Evolutionary conservation across 2,888 invertebrate genomes (phyloP), one percentile per base, ranked within the genome.

Genomic region (Xiphydria camelus): DNA sequence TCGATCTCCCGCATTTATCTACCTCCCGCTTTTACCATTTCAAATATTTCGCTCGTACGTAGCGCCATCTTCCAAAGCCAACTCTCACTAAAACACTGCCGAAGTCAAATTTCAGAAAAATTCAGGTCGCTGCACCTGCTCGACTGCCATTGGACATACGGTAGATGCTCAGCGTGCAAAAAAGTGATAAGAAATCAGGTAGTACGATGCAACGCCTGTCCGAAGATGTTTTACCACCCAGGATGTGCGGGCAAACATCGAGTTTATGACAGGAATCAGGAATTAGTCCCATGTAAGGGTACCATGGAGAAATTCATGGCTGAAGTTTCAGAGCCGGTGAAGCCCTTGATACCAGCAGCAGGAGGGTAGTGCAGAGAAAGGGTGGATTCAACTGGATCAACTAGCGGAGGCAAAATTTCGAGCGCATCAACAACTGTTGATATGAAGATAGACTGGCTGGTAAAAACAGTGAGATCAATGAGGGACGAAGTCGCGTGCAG

Each of bases 171-270:
- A n/a, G n/a, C n/a, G n/a, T n/a, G n/a, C n/a, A n/a, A n/a, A n/a
- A n/a, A n/a, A n/a, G n/a, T n/a, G n/a, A n/a, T n/a, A n/a, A n/a
- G n/a, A n/a, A n/a, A n/a, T n/a, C n/a, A n/a, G n/a, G n/a, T n/a
- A n/a, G n/a, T n/a, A n/a, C n/a, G n/a, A n/a, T n/a, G n/a, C n/a
- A n/a, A n/a, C n/a, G n/a, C n/a, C n/a, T n/a, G 25, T 6, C 38
- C 38, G 12, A 44, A 38, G 12, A 32, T 32, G n/a, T 44, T 39
- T 39, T 33, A 43, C 17, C 45, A 45, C n/a, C 45, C 26, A 14
- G 45, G 38, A 2, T 39, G 45, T 26, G 25, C 34, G 21, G 10
- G 9, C 17, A 45, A 25, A 29, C 40, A 40, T 26, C 34, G 17
- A 31, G 23, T 31, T 3, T 23, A 17, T 9, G 23, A 44, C 10